Conservation (phyloP, 2,888 invertebrate species). For the Adelognathus sp. region DNA sequence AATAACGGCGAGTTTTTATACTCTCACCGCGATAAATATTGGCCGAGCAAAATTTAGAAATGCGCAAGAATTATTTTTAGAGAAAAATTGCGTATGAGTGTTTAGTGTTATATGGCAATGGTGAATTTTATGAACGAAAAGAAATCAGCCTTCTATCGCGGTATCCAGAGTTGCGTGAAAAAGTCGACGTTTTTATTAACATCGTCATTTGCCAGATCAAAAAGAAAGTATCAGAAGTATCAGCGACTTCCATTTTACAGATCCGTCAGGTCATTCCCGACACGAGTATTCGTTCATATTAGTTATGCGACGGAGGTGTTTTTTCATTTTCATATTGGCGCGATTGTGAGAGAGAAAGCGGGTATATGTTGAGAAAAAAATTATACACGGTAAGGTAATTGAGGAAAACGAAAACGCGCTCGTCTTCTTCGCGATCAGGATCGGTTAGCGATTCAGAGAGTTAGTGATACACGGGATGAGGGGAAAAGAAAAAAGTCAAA, state of each 20-base stretch:
- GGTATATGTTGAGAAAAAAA: neutral
- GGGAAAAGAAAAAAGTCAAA: slow-evolving; percentile 23
- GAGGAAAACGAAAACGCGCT: slow-evolving; percentile 45
- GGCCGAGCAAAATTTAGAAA: neutral
- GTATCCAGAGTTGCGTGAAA: neutral
- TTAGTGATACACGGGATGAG: slow-evolving; percentile 13
- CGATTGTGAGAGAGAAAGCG: slow-evolving; percentile 38
- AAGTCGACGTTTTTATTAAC: neutral
- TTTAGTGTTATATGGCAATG: neutral
- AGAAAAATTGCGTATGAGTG: neutral
- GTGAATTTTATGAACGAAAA: neutral
- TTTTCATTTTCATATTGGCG: slow-evolving; percentile 30
- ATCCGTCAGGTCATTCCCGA: slow-evolving; percentile 55
- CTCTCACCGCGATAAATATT: too few relatives aligned
- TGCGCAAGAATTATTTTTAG: neutral
- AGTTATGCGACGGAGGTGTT: slow-evolving; percentile 19
- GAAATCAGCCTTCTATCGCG: neutral
- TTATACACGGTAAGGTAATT: slow-evolving; percentile 46
- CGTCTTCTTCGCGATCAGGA: slow-evolving; percentile 33
- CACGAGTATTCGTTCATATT: slow-evolving; percentile 51
- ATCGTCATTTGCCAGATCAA: neutral
- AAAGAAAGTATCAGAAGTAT: slow-evolving; percentile 15
- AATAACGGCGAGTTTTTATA: neutral
- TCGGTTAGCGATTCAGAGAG: slow-evolving; percentile 50
- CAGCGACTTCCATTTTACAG: slow-evolving; percentile 21